Evolutionary conservation across 1,140 invertebrate genomes (phyloP).

Genomic region (Melanaphis sacchari): DNA sequence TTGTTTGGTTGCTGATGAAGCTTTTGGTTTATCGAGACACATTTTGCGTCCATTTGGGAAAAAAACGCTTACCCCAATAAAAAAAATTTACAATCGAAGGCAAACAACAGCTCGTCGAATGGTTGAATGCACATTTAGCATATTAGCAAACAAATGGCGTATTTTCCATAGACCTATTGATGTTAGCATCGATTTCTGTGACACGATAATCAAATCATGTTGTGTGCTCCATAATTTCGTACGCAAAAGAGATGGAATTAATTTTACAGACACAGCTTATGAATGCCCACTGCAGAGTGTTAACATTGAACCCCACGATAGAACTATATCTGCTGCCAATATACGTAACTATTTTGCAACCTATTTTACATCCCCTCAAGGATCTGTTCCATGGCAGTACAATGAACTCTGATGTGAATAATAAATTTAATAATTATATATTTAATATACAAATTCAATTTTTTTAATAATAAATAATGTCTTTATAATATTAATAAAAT

Average conservation of each 20-base stretch:
- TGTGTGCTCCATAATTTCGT: slow-evolving; percentile 60
- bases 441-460: too few relatives aligned
- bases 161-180: slow-evolving; percentile 62
- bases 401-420: not conserved
- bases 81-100: slow-evolving; percentile 60
- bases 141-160: slow-evolving; percentile 61
- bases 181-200: slow-evolving; percentile 59
- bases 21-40: slow-evolving; percentile 63
- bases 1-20: slow-evolving; percentile 63
- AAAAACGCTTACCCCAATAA: slow-evolving; percentile 63
- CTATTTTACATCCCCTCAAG: slow-evolving; percentile 25
- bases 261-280: slow-evolving; percentile 59
- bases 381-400: slow-evolving; percentile 14
- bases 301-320: not conserved
- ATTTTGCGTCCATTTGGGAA: slow-evolving; percentile 61
- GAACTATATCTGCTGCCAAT: not conserved
- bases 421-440: too few relatives aligned
- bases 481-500: not conserved
- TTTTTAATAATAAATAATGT: not conserved
- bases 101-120: slow-evolving; percentile 61
- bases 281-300: slow-evolving; percentile 38
- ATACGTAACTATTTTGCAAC: slow-evolving; percentile 27
- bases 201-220: slow-evolving; percentile 61
- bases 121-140: slow-evolving; percentile 64
- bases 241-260: slow-evolving; percentile 58